Conservation (phyloP, 2,888 invertebrate genomes). For the Anarsia innoxiella region DNA sequence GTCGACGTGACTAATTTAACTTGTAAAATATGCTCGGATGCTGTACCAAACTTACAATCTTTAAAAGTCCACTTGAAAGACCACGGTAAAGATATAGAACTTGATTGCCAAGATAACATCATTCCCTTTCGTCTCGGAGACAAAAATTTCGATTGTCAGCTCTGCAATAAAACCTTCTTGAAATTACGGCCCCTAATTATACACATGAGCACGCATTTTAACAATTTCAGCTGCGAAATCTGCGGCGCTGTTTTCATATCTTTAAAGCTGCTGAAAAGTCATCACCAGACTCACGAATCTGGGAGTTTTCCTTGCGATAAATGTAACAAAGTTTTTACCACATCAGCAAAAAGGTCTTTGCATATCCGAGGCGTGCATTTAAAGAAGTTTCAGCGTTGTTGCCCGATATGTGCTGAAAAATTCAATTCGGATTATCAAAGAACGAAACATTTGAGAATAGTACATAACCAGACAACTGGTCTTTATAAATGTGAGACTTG, state of each 20-base stretch:
- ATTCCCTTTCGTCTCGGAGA: constrained; percentile 51
- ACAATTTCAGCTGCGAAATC: constrained; percentile 54
- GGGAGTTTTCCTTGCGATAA: constrained; percentile 51
- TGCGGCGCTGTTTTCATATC: constrained; percentile 54
- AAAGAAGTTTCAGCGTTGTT: constrained; percentile 40
- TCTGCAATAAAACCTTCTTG: constrained; percentile 41
- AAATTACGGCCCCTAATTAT: constrained; percentile 47
- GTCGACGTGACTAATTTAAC: constrained; percentile 44
- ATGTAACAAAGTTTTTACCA: constrained; percentile 55
- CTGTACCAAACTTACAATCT: constrained; percentile 26
- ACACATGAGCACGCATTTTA: constrained; percentile 60
- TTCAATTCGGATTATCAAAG: constrained; percentile 55
- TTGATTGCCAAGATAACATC: constrained; percentile 40
- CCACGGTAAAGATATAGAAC: constrained; percentile 41
- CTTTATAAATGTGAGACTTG: constrained; percentile 48
- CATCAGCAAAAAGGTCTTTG: constrained; percentile 36
- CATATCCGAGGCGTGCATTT: constrained; percentile 51
- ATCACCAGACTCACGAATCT: constrained; percentile 42
- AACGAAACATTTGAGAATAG: constrained; percentile 48
- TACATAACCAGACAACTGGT: constrained; percentile 42
- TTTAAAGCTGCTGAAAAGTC: constrained; percentile 36
- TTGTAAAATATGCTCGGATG: constrained; percentile 43
- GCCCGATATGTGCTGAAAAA: constrained; percentile 52
- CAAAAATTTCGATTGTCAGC: constrained; percentile 43
- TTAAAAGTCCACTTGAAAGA: constrained; percentile 44